Evolutionary conservation across 1,140 invertebrate species (phyloP).

Genomic region (Drosophila athabasca): DNA sequence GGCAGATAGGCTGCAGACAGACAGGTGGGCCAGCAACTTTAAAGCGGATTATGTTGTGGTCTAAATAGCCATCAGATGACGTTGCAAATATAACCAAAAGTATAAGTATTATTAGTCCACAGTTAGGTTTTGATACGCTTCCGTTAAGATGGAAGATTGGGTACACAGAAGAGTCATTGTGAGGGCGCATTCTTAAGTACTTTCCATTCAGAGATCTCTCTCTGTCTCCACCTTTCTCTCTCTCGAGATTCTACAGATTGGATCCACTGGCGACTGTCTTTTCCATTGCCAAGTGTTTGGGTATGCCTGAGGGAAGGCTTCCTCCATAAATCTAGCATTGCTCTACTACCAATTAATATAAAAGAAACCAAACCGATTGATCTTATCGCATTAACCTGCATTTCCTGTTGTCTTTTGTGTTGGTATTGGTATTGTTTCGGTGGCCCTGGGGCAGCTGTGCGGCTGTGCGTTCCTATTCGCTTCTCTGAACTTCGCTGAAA

Average conservation of each 20-base stretch:
- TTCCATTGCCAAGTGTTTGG: too few species aligned
- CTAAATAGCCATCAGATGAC: constrained; percentile 50
- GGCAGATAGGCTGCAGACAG: constrained; percentile 18
- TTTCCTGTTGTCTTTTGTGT: constrained; percentile 39
- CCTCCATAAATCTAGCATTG: constrained; percentile 19
- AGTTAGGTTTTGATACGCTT: constrained; percentile 36
- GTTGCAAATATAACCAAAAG: constrained; percentile 40
- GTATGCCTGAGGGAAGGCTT: constrained; percentile 32
- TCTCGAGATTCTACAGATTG: too few species aligned
- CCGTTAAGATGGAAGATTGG: constrained; percentile 31
- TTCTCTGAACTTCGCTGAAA: constrained; percentile 67
- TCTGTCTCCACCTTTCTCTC: too few species aligned
- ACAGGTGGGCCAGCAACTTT: constrained; percentile 21
- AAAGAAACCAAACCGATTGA: constrained; percentile 27
- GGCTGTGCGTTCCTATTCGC: constrained; percentile 64
- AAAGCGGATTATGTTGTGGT: constrained; percentile 51
- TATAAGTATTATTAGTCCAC: constrained; percentile 42
- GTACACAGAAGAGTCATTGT: constrained; percentile 11
- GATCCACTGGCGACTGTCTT: too few species aligned
- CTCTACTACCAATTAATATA: constrained; percentile 31
- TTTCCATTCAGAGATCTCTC: too few species aligned
- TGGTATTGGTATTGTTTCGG: constrained; percentile 1
- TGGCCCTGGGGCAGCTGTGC: constrained; percentile 25
- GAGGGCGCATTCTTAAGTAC: constrained; percentile 16
- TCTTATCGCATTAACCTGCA: constrained; percentile 57